Conservation (phyloP, 2,113 vertebrate genomes). For the Eurystomus gularis region DNA sequence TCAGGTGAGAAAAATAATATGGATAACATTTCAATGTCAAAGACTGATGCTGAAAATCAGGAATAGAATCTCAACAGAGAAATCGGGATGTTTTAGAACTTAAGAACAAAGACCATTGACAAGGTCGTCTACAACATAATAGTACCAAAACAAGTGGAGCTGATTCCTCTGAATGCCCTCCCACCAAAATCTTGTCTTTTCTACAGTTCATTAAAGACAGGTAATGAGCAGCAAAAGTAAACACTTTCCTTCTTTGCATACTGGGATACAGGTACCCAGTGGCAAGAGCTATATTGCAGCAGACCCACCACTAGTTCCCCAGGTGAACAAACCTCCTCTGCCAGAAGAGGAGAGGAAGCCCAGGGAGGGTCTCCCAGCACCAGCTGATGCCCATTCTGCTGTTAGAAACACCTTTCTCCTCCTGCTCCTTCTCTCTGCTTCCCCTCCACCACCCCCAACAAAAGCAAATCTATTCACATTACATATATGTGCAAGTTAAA, state of each 20-base stretch:
- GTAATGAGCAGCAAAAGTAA: neutral
- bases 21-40: neutral
- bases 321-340: fast-evolving
- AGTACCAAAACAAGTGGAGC: neutral
- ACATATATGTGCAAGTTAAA: neutral
- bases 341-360: neutral
- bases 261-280: neutral
- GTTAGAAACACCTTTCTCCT: neutral
- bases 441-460: neutral
- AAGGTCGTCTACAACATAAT: neutral
- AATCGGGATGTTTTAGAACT: neutral
- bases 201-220: neutral
- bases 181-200: neutral
- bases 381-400: neutral
- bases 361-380: neutral
- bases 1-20: neutral
- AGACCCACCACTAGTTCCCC: neutral
- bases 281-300: neutral
- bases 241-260: neutral
- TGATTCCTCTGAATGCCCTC: neutral
- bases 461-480: neutral
- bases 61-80: neutral
- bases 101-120: neutral
- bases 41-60: neutral
- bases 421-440: neutral